Conservation (phyloP, 1,140 invertebrate genomes). For the Drosophila ogumai region DNA sequence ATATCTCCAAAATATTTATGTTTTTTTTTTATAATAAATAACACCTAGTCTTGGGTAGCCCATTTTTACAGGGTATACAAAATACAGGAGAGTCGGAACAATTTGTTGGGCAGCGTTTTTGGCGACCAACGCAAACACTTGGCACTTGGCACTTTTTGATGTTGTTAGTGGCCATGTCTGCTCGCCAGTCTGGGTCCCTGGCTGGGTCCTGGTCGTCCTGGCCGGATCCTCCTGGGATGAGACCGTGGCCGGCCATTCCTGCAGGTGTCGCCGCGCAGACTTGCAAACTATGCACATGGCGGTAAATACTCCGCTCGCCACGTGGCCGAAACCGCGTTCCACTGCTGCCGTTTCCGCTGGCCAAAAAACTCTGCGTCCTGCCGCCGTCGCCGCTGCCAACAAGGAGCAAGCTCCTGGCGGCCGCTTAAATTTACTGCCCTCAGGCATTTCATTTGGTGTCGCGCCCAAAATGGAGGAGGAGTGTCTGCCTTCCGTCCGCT, state of each 20-base stretch:
- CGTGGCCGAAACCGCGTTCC: slow-evolving; percentile 55
- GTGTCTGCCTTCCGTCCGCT: slow-evolving; percentile 24
- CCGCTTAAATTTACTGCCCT: slow-evolving; percentile 78
- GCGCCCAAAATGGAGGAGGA: slow-evolving; percentile 30
- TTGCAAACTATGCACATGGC: slow-evolving; percentile 82
- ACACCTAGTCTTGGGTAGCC: no score
- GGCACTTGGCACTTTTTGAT: slow-evolving; percentile 79
- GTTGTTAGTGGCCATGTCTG: slow-evolving; percentile 79
- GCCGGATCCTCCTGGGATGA: slow-evolving; percentile 4
- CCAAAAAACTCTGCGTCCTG: slow-evolving; percentile 18
- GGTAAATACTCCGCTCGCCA: slow-evolving; percentile 76
- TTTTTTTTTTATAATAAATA: no score
- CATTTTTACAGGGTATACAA: slow-evolving; percentile 10
- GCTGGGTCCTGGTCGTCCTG: background rate
- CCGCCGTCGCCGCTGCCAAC: slow-evolving; percentile 9
- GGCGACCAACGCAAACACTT: slow-evolving; percentile 75
- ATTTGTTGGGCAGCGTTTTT: slow-evolving; percentile 57
- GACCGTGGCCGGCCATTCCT: slow-evolving; percentile 51
- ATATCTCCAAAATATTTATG: background rate
- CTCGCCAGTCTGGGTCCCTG: slow-evolving; percentile 29
- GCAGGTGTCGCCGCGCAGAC: slow-evolving; percentile 78
- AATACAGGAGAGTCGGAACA: slow-evolving; percentile 8
- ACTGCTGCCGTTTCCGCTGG: slow-evolving; percentile 30
- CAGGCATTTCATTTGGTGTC: slow-evolving; percentile 74
- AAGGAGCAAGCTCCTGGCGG: slow-evolving; percentile 44